Base-by-base conservation (phyloP, 2,797 vertebrate genomes). In the Rhyacichthys aspro region DNA sequence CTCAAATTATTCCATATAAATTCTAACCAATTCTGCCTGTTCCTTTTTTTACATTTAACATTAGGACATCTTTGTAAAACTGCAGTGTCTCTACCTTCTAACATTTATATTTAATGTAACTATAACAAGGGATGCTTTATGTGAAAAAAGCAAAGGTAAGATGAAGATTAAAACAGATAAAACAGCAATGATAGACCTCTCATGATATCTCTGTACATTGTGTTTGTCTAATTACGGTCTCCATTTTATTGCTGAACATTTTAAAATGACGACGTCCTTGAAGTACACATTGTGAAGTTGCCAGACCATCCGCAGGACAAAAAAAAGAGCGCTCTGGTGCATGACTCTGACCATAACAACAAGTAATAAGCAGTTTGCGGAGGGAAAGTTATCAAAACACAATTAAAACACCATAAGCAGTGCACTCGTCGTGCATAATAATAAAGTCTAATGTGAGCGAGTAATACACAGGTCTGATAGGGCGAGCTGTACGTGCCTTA, bases 341-440 rank as follows among this genome's bases (percentile, higher is more conserved):
- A 9, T 46, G 19, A 58, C 36, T 67, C 50, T 0, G 18, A 38
- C 36, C 41, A 34, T 37, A 70, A 65, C 58, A 52, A 44, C 58
- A 52, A 44, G 45, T 63, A 61, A 70, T 73, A 65, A 72, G 45
- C 45, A 45, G 17, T 50, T 61, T 19, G 9, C 50, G 47, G 41
- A n/a, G 15, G 42, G 60, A 53, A 63, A 37, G 49, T 56, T 46
- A 71, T 76, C 23, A 52, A 55, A 62, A 73, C 55, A 38, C n/a
- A 58, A 54, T 58, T 70, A 70, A 55, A 44, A 18, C 62, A 10
- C 55, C 33, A 1, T 15, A 61, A 42, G 64, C 60, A 43, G 1
- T 19, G 47, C 47, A 53, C 47, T 64, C 55, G 18, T 63, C n/a
- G 7, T 14, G 62, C 41, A 8, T 59, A 53, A 9, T 44, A 53